Base-by-base conservation (phyloP, 2,113 vertebrate genomes). In the Cichladusa arquata region DNA sequence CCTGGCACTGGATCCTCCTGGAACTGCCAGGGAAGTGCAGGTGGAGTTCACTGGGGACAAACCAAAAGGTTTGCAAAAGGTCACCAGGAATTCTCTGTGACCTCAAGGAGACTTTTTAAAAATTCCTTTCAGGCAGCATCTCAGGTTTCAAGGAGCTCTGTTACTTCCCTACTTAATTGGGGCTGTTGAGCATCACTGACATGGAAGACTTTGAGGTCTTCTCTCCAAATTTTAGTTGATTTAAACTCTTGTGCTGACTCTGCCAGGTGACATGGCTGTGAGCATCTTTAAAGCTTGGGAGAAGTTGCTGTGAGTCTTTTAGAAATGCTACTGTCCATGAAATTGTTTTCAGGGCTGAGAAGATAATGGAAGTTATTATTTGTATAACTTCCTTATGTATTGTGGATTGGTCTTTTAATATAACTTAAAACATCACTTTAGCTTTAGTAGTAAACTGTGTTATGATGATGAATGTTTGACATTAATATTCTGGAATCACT, bases 1-100 rank as follows among this genome's bases (percentile, higher is more conserved):
- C 7, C 42, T 67, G 79, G 36, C 5, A 8, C 14, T 0, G 2
- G 40, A n/a, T n/a, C 58, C 42, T 88, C 11, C 0, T 57, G 51
- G 38, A 76, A 8, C 40, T 76, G 57, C 61, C 62, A 54, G 74
- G 66, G 70, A 58, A 25, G 66, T 13, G 6, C 72, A 72, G 88
- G 79, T 74, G 65, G 84, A 83, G 36, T 45, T 72, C 62, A 80
- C 6, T 6, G 4, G 40, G 31, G 48, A 62, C 78, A 71, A 80
- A 38, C 57, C 17, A 50, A 45, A 45, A 45, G 19, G 19, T 47
- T 66, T 73, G 50, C 44, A 50, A 67, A 96, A 93, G 70, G 81
- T 81, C 57, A 24, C 23, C 16, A 56, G 88, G 45, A 79, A 85
- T 82, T 79, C 85, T 85, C 24, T 4, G 73, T 64, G 73, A 89